A percentile compares a stretch with the other conserved stretches of the same genome.
Conservation (phyloP, 2,888 invertebrate species). For the Zele albiditarsus region DNA sequence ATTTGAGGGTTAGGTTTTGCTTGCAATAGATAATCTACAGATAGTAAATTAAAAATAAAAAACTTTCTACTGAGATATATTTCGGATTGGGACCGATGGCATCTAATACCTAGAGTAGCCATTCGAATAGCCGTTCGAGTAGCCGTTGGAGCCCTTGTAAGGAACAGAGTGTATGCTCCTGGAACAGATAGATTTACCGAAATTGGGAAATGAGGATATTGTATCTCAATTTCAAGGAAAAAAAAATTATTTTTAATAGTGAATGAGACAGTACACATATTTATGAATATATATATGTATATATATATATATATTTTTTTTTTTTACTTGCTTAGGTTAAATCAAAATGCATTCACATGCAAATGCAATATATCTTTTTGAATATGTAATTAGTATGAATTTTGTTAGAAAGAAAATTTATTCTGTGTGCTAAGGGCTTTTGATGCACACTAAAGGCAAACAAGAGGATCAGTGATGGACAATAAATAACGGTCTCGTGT, state of each 20-base stretch:
- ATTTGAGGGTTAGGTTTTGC: conserved; percentile 33
- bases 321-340: conserved; percentile 16
- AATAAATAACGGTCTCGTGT: conserved; percentile 28
- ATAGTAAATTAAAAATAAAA: conserved; percentile 35
- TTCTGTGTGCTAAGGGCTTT: neutral
- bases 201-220: conserved; percentile 56
- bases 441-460: conserved; percentile 3
- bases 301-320: conserved; percentile 6
- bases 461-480: conserved; percentile 39
- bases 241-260: conserved; percentile 18
- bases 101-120: conserved; percentile 73
- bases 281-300: conserved; percentile 12
- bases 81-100: conserved; percentile 60
- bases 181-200: conserved; percentile 71
- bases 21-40: conserved; percentile 36
- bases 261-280: neutral
- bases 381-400: conserved; percentile 20
- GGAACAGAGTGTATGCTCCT: conserved; percentile 73
- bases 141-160: conserved; percentile 73
- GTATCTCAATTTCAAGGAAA: conserved; percentile 4
- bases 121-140: conserved; percentile 73
- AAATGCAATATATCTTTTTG: neutral
- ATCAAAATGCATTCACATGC: conserved; percentile 3
- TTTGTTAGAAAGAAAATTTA: conserved; percentile 2
- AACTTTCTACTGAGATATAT: conserved; percentile 54